phyloP scores from a whole-genome alignment of 2,797 vertebrate species.

The Scolopax rusticola region DNA sequence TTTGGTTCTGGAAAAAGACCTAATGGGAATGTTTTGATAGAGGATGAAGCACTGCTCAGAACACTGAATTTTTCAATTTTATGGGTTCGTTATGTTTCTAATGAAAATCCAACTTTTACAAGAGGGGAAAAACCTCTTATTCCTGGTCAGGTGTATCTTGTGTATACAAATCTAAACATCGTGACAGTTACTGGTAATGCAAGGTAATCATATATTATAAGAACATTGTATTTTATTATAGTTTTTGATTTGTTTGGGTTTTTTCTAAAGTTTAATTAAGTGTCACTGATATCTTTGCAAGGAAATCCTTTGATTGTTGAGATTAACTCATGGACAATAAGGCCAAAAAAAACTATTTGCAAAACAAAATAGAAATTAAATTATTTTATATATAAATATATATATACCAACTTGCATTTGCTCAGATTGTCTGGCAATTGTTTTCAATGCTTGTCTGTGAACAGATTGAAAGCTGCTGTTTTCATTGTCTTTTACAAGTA shows the following conservation, averaged over 20 bases:
- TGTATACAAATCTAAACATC: neutral
- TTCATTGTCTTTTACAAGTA: neutral
- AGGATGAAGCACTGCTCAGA: neutral
- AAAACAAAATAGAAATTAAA: neutral
- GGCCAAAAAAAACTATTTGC: neutral
- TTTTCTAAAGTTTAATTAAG: neutral
- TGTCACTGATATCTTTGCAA: neutral
- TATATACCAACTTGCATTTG: neutral
- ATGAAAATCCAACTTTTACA: neutral
- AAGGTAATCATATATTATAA: neutral
- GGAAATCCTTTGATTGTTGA: neutral
- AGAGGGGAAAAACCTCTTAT: neutral
- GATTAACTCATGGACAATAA: neutral
- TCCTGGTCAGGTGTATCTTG: neutral
- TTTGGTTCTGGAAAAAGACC: neutral
- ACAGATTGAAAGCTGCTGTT: neutral
- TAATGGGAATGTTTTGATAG: neutral
- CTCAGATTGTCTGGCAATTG: neutral
- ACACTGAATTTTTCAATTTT: neutral
- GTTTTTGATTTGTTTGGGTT: neutral
- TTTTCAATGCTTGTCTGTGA: neutral
- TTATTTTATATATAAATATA: neutral
- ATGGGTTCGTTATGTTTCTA: neutral
- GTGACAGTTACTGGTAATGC: neutral
- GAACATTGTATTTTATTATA: neutral